Evolutionary conservation across 2,797 vertebrate species (phyloP).

Genomic region (Lerista edwardsae): DNA sequence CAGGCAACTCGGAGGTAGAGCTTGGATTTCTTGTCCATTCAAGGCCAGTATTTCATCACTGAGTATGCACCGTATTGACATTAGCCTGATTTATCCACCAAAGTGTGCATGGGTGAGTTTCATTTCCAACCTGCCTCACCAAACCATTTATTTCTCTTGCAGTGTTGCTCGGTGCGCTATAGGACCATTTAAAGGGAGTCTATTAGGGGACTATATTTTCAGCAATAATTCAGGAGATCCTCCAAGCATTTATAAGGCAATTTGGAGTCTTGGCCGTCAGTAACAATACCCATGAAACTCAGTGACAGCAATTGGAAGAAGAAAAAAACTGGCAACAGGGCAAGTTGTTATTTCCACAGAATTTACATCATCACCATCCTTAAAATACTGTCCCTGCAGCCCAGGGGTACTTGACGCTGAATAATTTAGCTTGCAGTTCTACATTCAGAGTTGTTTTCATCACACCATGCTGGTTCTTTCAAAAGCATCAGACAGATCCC

Average conservation of each 20-base stretch:
- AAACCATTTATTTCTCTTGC: conserved; percentile 44
- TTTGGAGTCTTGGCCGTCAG: conserved; percentile 30
- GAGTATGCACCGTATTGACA: conserved; percentile 56
- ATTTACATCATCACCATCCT: conserved; percentile 28
- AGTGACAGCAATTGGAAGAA: conserved; percentile 3
- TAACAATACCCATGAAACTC: conserved; percentile 42
- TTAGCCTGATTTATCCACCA: conserved; percentile 53
- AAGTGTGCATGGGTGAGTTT: conserved; percentile 50
- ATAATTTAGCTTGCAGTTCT: conserved; percentile 5
- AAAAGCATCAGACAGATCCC: neutral
- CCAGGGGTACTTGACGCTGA: conserved; percentile 34
- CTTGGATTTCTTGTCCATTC: conserved; percentile 34
- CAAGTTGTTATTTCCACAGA: conserved; percentile 17
- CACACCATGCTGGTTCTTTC: neutral
- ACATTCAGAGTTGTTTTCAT: conserved; percentile 28
- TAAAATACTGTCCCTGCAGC: conserved; percentile 16
- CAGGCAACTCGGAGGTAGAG: conserved; percentile 49
- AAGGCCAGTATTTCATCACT: conserved; percentile 55
- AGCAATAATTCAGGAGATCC: conserved; percentile 16
- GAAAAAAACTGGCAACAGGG: conserved; percentile 21
- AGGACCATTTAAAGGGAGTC: conserved; percentile 46
- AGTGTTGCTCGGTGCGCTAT: conserved; percentile 36
- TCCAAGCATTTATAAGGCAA: conserved; percentile 35
- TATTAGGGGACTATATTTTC: conserved; percentile 29
- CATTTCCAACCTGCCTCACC: conserved; percentile 53